Conservation (phyloP, 2,888 invertebrate species). For the Drosophila nr. perissopoda region DNA sequence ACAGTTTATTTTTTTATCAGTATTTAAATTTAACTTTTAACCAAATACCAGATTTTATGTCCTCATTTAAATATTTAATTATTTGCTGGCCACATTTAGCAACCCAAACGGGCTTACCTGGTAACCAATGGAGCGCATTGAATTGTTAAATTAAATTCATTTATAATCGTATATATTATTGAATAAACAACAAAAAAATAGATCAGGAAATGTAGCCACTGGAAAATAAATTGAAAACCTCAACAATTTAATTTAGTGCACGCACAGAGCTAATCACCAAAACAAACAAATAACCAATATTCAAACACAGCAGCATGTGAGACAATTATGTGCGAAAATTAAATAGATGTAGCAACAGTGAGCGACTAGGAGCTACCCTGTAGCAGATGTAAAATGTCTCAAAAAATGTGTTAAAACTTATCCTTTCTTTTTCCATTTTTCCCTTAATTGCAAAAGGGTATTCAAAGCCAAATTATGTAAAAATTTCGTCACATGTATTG, state of each 20-base stretch:
- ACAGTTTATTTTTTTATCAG: neutral
- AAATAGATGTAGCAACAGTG: slow-evolving; percentile 5
- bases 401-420: neutral
- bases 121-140: slow-evolving; percentile 27
- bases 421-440: neutral
- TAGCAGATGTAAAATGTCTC: neutral
- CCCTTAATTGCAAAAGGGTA: neutral
- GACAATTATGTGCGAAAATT: slow-evolving; percentile 16
- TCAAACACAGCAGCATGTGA: slow-evolving; percentile 26
- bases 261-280: slow-evolving; percentile 37
- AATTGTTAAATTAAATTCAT: slow-evolving; percentile 41
- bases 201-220: slow-evolving; percentile 3
- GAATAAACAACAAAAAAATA: neutral
- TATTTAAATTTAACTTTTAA: neutral
- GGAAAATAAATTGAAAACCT: slow-evolving; percentile 31
- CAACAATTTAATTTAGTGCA: slow-evolving; percentile 59
- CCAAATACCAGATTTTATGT: neutral
- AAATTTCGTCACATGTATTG: slow-evolving; percentile 2
- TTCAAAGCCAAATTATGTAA: too few relatives aligned
- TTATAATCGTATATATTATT: slow-evolving; percentile 21
- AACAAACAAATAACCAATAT: slow-evolving; percentile 44
- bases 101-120: neutral
- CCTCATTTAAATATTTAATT: neutral
- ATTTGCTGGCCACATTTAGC: neutral
- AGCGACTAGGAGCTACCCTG: slow-evolving; percentile 8